Conservation (phyloP, 2,113 vertebrate genomes). For the Sapajus apella region DNA sequence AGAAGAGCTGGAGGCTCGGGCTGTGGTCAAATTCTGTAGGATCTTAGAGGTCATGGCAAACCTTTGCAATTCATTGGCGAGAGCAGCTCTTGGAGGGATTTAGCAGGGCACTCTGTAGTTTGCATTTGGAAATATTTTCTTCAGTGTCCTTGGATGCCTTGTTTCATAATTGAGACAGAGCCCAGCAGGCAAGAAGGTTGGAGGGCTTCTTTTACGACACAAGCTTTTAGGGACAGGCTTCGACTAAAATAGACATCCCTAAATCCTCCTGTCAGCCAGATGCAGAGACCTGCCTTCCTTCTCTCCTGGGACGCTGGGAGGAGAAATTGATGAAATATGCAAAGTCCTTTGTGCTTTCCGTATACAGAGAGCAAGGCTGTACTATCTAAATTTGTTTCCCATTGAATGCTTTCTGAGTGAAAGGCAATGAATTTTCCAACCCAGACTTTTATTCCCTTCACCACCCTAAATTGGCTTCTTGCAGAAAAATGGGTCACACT, state of each 20-base stretch:
- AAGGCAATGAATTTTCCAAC: background rate
- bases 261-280: background rate
- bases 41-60: background rate
- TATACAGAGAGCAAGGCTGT: background rate
- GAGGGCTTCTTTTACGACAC: constrained; percentile 55
- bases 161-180: background rate
- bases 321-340: background rate
- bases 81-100: background rate
- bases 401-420: background rate
- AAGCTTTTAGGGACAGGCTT: background rate
- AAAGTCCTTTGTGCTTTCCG: accelerated
- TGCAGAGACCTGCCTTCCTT: background rate
- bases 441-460: background rate
- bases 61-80: background rate
- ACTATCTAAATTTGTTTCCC: background rate
- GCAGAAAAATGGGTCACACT: background rate
- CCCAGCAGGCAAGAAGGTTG: background rate
- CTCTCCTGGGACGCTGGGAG: background rate
- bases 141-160: background rate
- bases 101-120: background rate
- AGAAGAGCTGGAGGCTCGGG: background rate
- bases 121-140: background rate
- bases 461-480: background rate
- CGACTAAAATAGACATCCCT: background rate
- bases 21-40: background rate